Percentiles rank a stretch among this genome's conserved stretches.
Conservation (phyloP, 2,888 invertebrate species). For the Cheilosia impressa region DNA sequence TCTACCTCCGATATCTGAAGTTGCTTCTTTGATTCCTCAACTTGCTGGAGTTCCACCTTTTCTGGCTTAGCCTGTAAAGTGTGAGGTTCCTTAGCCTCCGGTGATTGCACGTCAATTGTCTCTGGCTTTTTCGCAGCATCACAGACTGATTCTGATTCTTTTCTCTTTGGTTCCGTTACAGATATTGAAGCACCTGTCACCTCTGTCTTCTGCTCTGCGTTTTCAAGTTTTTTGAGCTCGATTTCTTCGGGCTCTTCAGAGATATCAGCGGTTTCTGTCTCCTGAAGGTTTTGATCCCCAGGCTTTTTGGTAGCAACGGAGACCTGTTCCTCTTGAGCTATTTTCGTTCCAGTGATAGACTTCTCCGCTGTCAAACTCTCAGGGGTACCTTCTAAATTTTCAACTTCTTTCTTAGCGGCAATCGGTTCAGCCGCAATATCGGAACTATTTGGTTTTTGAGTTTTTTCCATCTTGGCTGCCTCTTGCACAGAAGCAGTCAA, state of each 20-base stretch:
- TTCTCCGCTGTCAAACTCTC: not conserved
- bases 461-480: no score
- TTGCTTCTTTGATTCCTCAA: not conserved
- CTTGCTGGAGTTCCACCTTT: not conserved
- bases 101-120: not conserved
- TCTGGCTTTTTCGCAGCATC: slow-evolving; percentile 2
- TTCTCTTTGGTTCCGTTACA: slow-evolving; percentile 41
- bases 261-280: slow-evolving; percentile 32
- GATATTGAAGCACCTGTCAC: slow-evolving; percentile 23
- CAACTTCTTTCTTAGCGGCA: not conserved
- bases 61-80: slow-evolving; percentile 6
- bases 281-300: not conserved
- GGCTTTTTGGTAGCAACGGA: not conserved
- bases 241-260: slow-evolving; percentile 69
- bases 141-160: not conserved
- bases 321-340: not conserved
- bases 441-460: no score
- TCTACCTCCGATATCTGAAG: not conserved
- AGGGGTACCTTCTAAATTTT: not conserved
- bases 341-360: not conserved
- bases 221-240: slow-evolving; percentile 75
- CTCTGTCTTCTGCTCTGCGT: slow-evolving; percentile 63
- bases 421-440: no score
- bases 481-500: no score
- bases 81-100: not conserved